These are phyloP conservation scores for Aspidiotus destructor DNA, from an alignment of 2,888 invertebrate species.

Conservation along the genomic window DNA sequence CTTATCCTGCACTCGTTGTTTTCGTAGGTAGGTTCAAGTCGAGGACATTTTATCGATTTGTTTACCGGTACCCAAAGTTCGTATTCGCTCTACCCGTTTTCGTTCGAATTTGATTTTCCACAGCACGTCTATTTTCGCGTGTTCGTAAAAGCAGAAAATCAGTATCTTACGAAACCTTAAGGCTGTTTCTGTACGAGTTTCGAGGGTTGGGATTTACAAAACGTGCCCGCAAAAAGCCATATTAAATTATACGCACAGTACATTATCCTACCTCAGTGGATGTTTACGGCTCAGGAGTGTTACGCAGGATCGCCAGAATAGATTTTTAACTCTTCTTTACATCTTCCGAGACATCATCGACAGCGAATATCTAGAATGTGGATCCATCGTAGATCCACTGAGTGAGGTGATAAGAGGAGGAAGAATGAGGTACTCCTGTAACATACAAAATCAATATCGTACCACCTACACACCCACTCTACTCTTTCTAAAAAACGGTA, in stretches of 20 bases:
- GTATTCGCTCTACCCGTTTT: not conserved
- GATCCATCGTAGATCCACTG: slow-evolving; percentile 4
- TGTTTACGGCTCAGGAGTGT: not conserved
- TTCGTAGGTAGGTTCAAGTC: not conserved
- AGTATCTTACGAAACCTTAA: too few relatives aligned
- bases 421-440: not conserved
- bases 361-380: not conserved
- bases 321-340: not conserved
- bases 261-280: not conserved
- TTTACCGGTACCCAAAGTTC: not conserved
- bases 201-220: not conserved
- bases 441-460: too few relatives aligned
- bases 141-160: too few relatives aligned
- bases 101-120: not conserved
- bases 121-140: too few relatives aligned
- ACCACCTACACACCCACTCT: too few relatives aligned
- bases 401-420: not conserved
- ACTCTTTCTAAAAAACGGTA: too few relatives aligned
- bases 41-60: slow-evolving; percentile 15
- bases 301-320: not conserved
- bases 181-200: too few relatives aligned
- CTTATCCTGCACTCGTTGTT: too few relatives aligned
- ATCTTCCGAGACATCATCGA: not conserved
- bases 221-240: not conserved
- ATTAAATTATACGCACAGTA: too few relatives aligned